A percentile compares a stretch with the other conserved stretches of the same genome.
Conservation (phyloP, 2,113 vertebrate species). For the Tretioscincus oriximinensis region DNA sequence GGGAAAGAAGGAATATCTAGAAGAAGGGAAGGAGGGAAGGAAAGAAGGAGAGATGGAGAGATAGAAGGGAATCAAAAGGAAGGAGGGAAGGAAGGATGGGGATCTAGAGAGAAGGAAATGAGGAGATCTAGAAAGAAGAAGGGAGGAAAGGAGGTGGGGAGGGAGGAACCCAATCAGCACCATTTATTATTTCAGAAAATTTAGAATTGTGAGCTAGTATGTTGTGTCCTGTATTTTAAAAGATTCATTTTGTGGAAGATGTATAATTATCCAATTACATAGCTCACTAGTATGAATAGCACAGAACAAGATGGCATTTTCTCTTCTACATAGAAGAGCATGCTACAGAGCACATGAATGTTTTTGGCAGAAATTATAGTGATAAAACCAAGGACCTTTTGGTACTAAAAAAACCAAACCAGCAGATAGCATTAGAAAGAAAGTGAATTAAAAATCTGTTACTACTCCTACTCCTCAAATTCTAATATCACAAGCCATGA, state of each 20-base stretch:
- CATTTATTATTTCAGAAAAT: constrained; percentile 58
- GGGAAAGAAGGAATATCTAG: too few species aligned
- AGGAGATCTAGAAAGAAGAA: too few species aligned
- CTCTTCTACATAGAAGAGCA: constrained; percentile 12
- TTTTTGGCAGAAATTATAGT: background rate
- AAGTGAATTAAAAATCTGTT: background rate
- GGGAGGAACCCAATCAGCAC: too few species aligned
- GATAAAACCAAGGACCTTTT: background rate
- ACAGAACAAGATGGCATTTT: constrained; percentile 20
- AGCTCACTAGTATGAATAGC: constrained; percentile 22
- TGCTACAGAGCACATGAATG: background rate
- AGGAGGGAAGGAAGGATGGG: too few species aligned
- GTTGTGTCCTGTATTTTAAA: constrained; percentile 39
- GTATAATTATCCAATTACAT: constrained; percentile 40
- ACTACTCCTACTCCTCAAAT: background rate
- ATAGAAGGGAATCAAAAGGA: too few species aligned
- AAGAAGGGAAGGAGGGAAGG: background rate
- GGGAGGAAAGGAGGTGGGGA: too few species aligned
- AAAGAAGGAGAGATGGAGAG: background rate
- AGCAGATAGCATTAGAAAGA: background rate
- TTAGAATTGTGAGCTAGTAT: constrained; percentile 55
- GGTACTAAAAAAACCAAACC: background rate
- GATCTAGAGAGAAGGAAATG: too few species aligned
- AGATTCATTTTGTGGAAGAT: constrained; percentile 47
- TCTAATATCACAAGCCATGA: background rate